Evolutionary conservation across 2,888 invertebrate species (phyloP), one percentile per base, ranked within the genome.

Genomic region (Yponomeuta cagnagella): DNA sequence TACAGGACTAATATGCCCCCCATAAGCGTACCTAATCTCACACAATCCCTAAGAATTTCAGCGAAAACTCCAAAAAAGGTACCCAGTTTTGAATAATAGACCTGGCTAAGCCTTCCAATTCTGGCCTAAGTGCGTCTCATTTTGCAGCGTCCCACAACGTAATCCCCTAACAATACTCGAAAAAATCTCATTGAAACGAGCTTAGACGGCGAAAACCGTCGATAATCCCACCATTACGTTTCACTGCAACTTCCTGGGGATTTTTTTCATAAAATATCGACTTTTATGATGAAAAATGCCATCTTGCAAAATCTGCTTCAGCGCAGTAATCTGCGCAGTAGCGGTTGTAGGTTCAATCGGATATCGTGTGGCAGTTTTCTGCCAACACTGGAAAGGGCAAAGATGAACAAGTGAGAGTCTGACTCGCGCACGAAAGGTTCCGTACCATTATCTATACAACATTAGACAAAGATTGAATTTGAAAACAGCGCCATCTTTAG

Each of bases 91-190:
- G 12, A 58, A 15, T 12, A 58, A 12, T 15, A 43, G 9, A 43
- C 8, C 43, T 43, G 6, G 43, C 52, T 58, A 58, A 58, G 52
- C 52, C 15, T 58, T 43, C 15, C 52, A 58, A 58, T 58, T 58
- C 52, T 15, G 52, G 6, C 52, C 52, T 58, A 58, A 58, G 52
- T 58, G 52, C 52, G 52, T 15, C 52, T 58, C 52, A 58, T 58
- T 15, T 58, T 15, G 43, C 43, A 15, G 52, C 15, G 52, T 58
- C 15, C 52, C 52, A 15, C 52, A 15, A 15, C 52, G 15, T 58
- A 58, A 58, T 58, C 52, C 52, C 52, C 15, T 58, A 58, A 58
- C 52, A 58, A 58, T 58, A 58, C 52, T 58, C 52, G 52, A 58
- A 58, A 43, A 58, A 58, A 58, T 58, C 52, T 58, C 52, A 58